Evolutionary conservation across 2,888 invertebrate genomes (phyloP), one percentile per base, ranked within the genome.

Genomic region (Leptopilina drosophilae): DNA sequence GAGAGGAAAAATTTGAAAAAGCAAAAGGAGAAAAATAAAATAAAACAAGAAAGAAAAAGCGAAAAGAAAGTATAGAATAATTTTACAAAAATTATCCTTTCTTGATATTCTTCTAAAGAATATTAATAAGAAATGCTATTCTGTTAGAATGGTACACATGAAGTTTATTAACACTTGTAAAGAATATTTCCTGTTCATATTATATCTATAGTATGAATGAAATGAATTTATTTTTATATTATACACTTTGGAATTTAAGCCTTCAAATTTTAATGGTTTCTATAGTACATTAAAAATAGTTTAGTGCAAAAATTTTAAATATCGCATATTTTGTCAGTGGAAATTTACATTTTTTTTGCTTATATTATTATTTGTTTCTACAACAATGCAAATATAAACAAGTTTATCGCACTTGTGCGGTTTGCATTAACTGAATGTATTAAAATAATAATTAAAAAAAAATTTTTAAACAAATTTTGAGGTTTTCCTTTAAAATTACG

Each of bases 81-180:
- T 59, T 15, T 59, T 59, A 15, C 7, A 59, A 59, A 59, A 15
- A 59, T 59, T 4, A 59, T 15, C n/a, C 59, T 59, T 59, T n/a
- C n/a, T 59, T 59, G 33, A 33, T 33, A 33, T 33, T 33, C 33
- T 33, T 59, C 15, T 59, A 59, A 59, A 59, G n/a, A 62, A 15
- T 59, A 62, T 20, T 62, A 62, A 20, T 62, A 62, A 62, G 62
- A 62, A 62, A 62, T 62, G 15, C 20, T 62, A 49, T 12, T 20
- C 20, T 9, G 5, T 20, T 20, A 20, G 20, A 62, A 62, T 62
- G 20, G 62, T 20, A 62, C 62, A 62, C 20, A 62, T 62, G 20
- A 62, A 62, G 20, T 62, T 62, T 62, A 62, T 62, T 62, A 62
- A 15, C 62, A 62, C 62, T 62, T 15, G 15, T 62, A 62, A 62